Percentiles rank a stretch among this genome's conserved stretches.
Evolutionary conservation across 1,140 invertebrate species (phyloP).

Genomic region (Lepidurus arcticus): DNA sequence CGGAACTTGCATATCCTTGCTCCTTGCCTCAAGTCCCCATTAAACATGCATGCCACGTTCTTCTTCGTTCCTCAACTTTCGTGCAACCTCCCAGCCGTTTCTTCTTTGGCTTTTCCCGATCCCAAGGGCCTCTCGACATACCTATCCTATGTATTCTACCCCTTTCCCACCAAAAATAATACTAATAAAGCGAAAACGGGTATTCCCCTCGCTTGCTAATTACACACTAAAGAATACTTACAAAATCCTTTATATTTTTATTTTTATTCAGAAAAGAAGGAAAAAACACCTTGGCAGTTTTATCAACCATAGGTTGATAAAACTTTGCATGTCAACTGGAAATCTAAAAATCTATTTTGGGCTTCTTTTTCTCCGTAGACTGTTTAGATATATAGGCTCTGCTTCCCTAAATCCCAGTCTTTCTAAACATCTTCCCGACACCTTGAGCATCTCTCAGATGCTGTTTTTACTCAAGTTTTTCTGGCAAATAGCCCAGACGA

Average conservation of each 20-base stretch:
- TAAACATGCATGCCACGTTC: not conserved
- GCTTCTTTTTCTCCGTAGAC: not conserved
- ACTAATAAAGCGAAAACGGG: too few species aligned
- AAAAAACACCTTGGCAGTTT: not conserved
- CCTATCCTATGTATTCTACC: not conserved
- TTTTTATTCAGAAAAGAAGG: too few species aligned
- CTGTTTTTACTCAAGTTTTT: conserved; percentile 16
- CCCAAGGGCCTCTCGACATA: not conserved
- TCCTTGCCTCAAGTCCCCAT: not conserved
- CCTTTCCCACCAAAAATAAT: not conserved
- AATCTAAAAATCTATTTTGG: not conserved
- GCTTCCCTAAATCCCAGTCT: not conserved
- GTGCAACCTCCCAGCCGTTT: not conserved
- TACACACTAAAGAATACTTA: too few species aligned
- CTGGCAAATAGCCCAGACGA: not conserved
- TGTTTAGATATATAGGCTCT: not conserved
- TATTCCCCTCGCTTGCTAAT: too few species aligned
- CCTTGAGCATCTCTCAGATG: not conserved
- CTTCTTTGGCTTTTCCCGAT: not conserved
- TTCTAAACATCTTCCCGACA: conserved; percentile 6
- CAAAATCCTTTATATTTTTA: too few species aligned
- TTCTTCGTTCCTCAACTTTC: not conserved
- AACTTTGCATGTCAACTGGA: not conserved
- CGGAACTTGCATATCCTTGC: not conserved
- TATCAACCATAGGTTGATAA: not conserved